Evolutionary conservation across 2,113 vertebrate genomes (phyloP).

Genomic region (Cephalopterus ornatus): DNA sequence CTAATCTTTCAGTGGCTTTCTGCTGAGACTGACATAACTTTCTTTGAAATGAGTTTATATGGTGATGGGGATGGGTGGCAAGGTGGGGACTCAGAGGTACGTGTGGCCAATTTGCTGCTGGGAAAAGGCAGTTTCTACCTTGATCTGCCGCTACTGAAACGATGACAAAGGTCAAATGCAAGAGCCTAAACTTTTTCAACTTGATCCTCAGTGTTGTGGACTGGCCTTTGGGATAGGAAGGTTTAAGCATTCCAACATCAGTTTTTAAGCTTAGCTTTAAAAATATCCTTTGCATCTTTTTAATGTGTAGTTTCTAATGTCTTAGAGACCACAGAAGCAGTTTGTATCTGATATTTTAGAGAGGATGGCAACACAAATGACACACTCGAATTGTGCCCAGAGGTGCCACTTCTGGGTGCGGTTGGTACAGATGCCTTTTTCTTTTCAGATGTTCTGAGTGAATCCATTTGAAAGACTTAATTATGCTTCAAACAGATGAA

Average conservation of each 20-base stretch:
- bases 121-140: background rate
- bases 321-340: background rate
- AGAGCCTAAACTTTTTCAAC: background rate
- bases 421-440: background rate
- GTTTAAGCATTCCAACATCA: background rate
- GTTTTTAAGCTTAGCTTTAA: background rate
- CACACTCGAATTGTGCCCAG: background rate
- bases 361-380: background rate
- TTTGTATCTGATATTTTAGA: background rate
- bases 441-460: background rate
- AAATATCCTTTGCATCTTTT: background rate
- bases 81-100: background rate
- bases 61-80: background rate
- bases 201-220: background rate
- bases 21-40: conserved; percentile 12
- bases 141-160: background rate
- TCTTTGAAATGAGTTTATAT: background rate
- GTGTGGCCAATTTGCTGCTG: background rate
- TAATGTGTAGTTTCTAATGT: background rate
- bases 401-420: background rate
- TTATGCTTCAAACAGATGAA: background rate
- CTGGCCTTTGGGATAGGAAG: background rate
- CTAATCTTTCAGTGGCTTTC: conserved; percentile 38
- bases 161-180: background rate
- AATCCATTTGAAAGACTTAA: background rate